These are phyloP conservation scores for Cossypha polioptera DNA, from an alignment of 2,797 vertebrate genomes.

Conservation along the genomic window DNA sequence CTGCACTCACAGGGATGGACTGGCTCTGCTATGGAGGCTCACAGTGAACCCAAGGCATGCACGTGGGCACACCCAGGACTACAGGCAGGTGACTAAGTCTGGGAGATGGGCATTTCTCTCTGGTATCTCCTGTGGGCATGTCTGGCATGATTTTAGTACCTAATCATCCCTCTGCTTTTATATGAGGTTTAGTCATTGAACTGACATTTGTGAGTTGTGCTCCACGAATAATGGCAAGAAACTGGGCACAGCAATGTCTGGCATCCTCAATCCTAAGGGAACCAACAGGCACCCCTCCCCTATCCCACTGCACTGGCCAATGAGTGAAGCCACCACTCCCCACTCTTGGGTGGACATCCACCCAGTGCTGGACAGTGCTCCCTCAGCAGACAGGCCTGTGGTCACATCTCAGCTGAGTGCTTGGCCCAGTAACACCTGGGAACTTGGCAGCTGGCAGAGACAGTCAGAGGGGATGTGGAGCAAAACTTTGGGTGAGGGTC, in stretches of 20 bases:
- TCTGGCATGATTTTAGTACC: neutral
- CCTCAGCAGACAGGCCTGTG: neutral
- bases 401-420: neutral
- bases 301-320: neutral
- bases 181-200: accelerated
- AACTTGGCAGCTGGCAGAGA: neutral
- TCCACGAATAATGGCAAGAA: accelerated
- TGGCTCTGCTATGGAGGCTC: neutral
- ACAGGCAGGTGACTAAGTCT: neutral
- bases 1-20: neutral
- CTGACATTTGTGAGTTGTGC: neutral
- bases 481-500: neutral
- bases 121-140: neutral
- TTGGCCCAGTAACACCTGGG: neutral
- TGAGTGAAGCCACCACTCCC: neutral
- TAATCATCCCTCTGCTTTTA: neutral
- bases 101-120: neutral
- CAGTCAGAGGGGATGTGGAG: neutral
- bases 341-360: neutral
- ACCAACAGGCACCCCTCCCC: neutral
- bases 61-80: accelerated
- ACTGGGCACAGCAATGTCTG: neutral
- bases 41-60: neutral
- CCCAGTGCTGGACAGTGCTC: neutral
- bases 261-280: neutral